A percentile compares a stretch with the other conserved stretches of the same genome.
These are phyloP conservation scores for Eupithecia dodoneata DNA, from an alignment of 2,888 invertebrate genomes.

Conservation along the genomic window DNA sequence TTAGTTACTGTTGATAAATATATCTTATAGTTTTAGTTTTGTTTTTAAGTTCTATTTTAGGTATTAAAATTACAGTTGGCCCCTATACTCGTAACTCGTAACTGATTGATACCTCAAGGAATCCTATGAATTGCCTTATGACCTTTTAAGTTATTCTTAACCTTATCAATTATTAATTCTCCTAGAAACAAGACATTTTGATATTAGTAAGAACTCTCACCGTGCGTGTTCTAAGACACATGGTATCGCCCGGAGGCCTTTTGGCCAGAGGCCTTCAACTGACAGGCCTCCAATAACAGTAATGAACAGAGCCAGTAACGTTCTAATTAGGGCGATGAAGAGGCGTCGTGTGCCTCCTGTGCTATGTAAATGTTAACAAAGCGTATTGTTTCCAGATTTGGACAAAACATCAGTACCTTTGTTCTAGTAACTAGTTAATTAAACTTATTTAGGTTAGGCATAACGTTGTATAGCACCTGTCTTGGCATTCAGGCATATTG, in stretches of 20 bases:
- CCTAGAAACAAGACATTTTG: neutral
- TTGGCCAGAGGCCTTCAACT: neutral
- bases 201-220: neutral
- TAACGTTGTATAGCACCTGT: neutral
- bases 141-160: too few species aligned
- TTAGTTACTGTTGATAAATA: too few species aligned
- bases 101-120: neutral
- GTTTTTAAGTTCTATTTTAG: too few species aligned
- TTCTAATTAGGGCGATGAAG: neutral
- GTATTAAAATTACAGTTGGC: too few species aligned
- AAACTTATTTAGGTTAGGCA: neutral
- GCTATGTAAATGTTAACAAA: neutral
- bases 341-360: neutral
- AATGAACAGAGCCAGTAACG: neutral
- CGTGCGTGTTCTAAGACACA: neutral
- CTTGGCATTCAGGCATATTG: neutral
- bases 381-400: neutral
- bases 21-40: too few species aligned
- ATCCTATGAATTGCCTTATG: neutral
- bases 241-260: neutral
- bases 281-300: conserved; percentile 4
- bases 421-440: neutral
- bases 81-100: too few species aligned
- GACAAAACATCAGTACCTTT: neutral
- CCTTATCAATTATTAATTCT: too few species aligned